phyloP scores from a whole-genome alignment of 1,140 invertebrate genomes.

The Melipona quadrifasciata region DNA sequence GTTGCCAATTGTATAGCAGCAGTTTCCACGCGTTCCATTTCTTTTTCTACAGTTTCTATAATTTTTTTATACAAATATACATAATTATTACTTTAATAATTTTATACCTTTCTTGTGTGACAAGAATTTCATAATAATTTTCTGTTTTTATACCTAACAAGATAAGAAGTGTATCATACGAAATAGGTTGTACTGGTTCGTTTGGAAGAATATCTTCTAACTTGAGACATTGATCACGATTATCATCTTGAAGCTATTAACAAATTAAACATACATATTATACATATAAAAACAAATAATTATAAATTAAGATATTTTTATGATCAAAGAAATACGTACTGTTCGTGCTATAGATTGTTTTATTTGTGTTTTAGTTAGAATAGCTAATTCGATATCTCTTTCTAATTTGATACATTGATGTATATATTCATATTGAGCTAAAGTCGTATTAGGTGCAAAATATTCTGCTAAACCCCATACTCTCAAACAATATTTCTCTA shows the following conservation, averaged over 20 bases:
- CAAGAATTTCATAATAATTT: background rate
- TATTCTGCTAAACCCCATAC: constrained; percentile 93
- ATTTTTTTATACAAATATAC: constrained; percentile 11
- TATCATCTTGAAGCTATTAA: constrained; percentile 87
- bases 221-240: constrained; percentile 85
- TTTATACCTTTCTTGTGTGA: background rate
- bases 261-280: background rate
- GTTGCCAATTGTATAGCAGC: constrained; percentile 83
- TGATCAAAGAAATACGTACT: constrained; percentile 79
- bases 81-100: constrained; percentile 2
- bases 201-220: constrained; percentile 90
- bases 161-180: constrained; percentile 90
- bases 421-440: constrained; percentile 96
- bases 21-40: constrained; percentile 89
- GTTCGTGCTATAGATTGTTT: constrained; percentile 86
- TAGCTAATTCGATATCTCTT: constrained; percentile 91
- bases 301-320: background rate
- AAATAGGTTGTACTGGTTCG: constrained; percentile 87
- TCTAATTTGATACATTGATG: constrained; percentile 97
- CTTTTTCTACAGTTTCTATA: constrained; percentile 90
- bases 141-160: constrained; percentile 85
- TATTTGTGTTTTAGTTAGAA: constrained; percentile 86
- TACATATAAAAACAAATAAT: no score
- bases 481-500: constrained; percentile 87
- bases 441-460: constrained; percentile 85